phyloP scores from a whole-genome alignment of 1,140 invertebrate species.

The Drosophila mayri region DNA sequence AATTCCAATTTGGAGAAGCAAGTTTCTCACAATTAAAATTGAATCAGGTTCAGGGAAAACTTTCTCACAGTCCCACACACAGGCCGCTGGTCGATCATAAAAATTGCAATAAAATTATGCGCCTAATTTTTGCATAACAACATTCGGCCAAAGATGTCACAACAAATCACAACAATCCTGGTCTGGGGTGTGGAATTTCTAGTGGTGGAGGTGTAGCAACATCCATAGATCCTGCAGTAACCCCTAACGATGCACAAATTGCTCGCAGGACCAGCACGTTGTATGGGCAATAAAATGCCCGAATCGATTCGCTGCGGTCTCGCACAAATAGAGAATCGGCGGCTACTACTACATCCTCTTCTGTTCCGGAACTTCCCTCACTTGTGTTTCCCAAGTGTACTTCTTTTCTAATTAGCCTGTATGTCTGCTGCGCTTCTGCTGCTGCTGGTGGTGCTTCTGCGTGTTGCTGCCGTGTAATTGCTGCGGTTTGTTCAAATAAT shows the following conservation, averaged over 20 bases:
- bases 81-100: slow-evolving; percentile 63
- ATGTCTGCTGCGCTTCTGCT: slow-evolving; percentile 44
- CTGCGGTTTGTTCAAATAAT: slow-evolving; percentile 83
- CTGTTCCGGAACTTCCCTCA: slow-evolving; percentile 3
- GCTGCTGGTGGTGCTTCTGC: slow-evolving; percentile 36
- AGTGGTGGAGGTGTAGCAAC: slow-evolving; percentile 7
- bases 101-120: slow-evolving; percentile 85
- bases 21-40: slow-evolving; percentile 78
- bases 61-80: slow-evolving; percentile 42
- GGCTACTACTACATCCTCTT: slow-evolving; percentile 21
- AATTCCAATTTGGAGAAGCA: slow-evolving; percentile 47
- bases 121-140: slow-evolving; percentile 85
- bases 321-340: slow-evolving; percentile 21
- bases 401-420: slow-evolving; percentile 80
- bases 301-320: slow-evolving; percentile 75
- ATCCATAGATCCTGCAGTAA: slow-evolving; percentile 42
- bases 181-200: slow-evolving; percentile 16
- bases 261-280: slow-evolving; percentile 43
- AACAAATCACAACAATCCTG: slow-evolving; percentile 77
- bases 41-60: slow-evolving; percentile 55
- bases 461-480: slow-evolving; percentile 76
- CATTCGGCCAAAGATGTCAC: slow-evolving; percentile 73
- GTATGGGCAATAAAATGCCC: slow-evolving; percentile 71
- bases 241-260: slow-evolving; percentile 78
- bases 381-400: slow-evolving; percentile 17